Evolutionary conservation across 2,113 vertebrate species (phyloP).

Genomic region (Helogale parvula): DNA sequence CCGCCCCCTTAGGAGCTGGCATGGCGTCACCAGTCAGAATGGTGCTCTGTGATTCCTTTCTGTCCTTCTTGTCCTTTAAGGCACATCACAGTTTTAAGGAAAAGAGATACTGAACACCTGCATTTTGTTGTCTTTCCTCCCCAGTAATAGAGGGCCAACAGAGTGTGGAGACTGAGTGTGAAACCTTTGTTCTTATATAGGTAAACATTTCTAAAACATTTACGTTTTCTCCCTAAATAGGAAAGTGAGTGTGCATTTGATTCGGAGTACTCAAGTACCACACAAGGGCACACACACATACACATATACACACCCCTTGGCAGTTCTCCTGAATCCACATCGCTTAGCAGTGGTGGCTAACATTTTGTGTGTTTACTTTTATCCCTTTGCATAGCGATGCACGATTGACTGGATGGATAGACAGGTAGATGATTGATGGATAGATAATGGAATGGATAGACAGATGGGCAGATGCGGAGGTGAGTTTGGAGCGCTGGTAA

Average conservation of each 20-base stretch:
- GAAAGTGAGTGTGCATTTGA: no score
- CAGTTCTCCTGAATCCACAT: fast-evolving
- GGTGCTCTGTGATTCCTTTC: background rate
- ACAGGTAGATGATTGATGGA: background rate
- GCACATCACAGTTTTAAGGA: background rate
- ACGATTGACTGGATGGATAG: background rate
- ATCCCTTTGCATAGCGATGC: background rate
- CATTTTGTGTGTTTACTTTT: background rate
- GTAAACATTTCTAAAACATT: background rate
- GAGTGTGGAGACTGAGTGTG: background rate
- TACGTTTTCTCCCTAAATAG: background rate
- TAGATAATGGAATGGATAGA: fast-evolving
- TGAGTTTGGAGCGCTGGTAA: fast-evolving
- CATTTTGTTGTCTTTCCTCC: background rate
- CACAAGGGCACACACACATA: background rate
- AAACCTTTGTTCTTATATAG: background rate
- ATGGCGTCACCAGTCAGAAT: fast-evolving
- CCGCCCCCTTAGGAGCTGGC: background rate
- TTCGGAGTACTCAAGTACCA: background rate
- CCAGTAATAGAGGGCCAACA: background rate
- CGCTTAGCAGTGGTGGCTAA: background rate
- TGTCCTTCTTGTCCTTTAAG: background rate
- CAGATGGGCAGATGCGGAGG: background rate
- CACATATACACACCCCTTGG: no score
- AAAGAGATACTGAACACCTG: background rate